Conservation (phyloP, 2,888 invertebrate species). For the Dolomedes plantarius region DNA sequence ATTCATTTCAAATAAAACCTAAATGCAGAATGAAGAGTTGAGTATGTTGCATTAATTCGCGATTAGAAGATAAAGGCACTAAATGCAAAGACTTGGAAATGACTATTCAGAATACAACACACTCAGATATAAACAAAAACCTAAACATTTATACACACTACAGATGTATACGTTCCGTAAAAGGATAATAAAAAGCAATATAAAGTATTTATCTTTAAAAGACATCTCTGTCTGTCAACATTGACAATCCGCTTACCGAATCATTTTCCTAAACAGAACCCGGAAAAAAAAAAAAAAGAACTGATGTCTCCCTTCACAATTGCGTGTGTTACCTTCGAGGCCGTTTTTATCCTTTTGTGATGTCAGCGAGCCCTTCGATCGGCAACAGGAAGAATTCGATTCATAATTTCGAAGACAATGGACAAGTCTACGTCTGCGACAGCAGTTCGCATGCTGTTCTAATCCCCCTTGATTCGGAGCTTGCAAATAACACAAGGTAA, state of each 20-base stretch:
- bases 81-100: too few relatives aligned
- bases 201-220: background rate
- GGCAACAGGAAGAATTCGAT: background rate
- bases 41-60: too few relatives aligned
- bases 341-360: background rate
- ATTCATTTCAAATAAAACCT: too few relatives aligned
- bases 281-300: background rate
- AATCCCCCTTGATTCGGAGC: background rate
- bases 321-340: constrained; percentile 5
- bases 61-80: too few relatives aligned
- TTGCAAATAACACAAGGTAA: background rate
- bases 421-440: background rate
- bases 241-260: background rate
- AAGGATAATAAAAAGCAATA: background rate
- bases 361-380: background rate
- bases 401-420: background rate
- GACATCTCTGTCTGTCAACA: background rate
- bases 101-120: too few relatives aligned
- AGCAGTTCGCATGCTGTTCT: background rate
- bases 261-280: constrained; percentile 1
- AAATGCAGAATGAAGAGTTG: too few relatives aligned
- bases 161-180: too few relatives aligned
- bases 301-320: background rate
- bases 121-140: too few relatives aligned
- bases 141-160: too few relatives aligned